These are phyloP conservation scores for Lucilia cuprina DNA, from an alignment of 1,140 invertebrate species.

Conservation along the genomic window DNA sequence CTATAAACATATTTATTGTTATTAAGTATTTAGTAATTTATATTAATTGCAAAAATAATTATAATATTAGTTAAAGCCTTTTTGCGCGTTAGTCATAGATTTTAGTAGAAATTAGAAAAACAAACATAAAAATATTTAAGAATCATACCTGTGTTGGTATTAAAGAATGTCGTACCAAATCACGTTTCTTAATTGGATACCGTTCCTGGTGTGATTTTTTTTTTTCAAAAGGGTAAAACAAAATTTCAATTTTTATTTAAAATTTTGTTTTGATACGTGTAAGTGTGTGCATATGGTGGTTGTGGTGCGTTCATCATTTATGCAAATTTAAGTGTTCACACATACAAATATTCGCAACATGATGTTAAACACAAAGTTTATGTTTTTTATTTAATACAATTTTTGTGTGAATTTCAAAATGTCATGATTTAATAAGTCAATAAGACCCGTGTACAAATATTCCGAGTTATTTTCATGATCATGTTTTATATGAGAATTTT, in stretches of 20 bases:
- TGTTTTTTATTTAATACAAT: too few species aligned
- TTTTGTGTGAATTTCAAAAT: not conserved
- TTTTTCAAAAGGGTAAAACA: not conserved
- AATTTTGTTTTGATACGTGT: not conserved
- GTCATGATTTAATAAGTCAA: conserved; percentile 1
- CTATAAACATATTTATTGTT: too few species aligned
- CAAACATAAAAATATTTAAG: not conserved
- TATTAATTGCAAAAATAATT: not conserved
- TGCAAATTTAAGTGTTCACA: not conserved
- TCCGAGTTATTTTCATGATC: conserved; percentile 21
- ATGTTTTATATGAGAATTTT: not conserved
- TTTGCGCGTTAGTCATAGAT: not conserved
- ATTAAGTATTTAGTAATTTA: too few species aligned
- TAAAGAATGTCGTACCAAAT: conserved; percentile 69
- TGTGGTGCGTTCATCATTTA: not conserved
- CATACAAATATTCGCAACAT: not conserved
- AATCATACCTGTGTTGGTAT: conserved; percentile 41
- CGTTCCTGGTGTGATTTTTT: conserved; percentile 64
- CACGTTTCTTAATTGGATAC: conserved; percentile 76
- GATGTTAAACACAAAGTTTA: not conserved
- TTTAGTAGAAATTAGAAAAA: not conserved
- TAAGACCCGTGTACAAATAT: not conserved
- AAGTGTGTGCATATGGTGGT: not conserved
- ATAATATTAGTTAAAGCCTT: not conserved
- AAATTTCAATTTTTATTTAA: not conserved